Evolutionary conservation across 2,797 vertebrate genomes (phyloP), one percentile per base, ranked within the genome.

Genomic region (Merluccius polli): DNA sequence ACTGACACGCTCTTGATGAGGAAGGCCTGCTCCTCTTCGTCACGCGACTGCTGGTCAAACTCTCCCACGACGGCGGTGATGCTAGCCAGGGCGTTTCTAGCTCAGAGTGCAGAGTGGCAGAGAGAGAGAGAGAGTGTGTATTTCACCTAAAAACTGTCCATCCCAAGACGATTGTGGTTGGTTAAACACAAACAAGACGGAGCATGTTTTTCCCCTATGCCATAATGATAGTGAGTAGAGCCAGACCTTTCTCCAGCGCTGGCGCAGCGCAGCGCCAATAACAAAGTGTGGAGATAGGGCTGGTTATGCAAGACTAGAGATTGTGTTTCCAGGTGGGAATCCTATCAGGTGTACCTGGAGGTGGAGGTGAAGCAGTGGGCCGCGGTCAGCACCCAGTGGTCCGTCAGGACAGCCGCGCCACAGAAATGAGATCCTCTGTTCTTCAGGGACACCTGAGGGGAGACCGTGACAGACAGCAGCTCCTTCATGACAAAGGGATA

Each of bases 371-470:
- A 83, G 70, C 97, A 97, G 86, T 96, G 96, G 77, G 96, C 96
- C 0, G 96, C 95, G 0, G 95, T 97, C 81, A 96, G 79, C 59
- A 98, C 91, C 94, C 95, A 95, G 75, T 83, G 91, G 15, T 94
- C 89, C 11, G 91, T 94, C 87, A 96, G 87, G 82, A 96, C 91
- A 71, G 95, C 92, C 69, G 94, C 96, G 76, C 94, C 96, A 70
- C 96, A 97, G 90, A 97, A 94, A 80, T 97, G 96, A 71, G 88
- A 91, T 16, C 93, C 89, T 24, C 85, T 90, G 83, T 87, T 86
- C 89, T 92, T 94, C 76, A 97, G 85, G 69, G 95, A 97, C 36
- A 95, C 95, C 96, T 97, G 84, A 82, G 38, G 16, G 71, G 0
- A 80, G 70, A 77, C 11, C 65, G 31, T 27, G 11, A 52, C 38